Conservation (phyloP, 2,113 vertebrate genomes). For the Butastur rufipennis region DNA sequence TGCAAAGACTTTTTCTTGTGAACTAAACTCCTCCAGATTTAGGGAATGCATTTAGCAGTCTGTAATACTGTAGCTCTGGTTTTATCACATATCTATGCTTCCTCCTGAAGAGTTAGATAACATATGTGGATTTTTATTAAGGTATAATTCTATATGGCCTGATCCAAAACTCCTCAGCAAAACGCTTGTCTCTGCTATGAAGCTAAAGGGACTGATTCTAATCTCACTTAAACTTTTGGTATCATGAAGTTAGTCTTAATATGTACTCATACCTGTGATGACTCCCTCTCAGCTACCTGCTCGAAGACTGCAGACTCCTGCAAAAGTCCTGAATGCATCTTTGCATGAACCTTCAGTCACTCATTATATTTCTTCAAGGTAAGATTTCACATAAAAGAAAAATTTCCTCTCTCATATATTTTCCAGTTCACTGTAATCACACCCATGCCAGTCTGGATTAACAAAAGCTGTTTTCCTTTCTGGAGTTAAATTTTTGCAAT, state of each 20-base stretch:
- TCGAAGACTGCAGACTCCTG: background rate
- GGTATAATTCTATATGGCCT: background rate
- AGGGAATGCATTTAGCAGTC: background rate
- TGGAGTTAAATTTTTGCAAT: background rate
- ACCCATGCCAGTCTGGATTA: background rate
- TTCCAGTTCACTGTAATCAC: background rate
- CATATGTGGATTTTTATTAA: conserved; percentile 12
- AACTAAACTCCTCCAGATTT: conserved; percentile 1
- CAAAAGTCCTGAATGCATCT: background rate
- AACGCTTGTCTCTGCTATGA: background rate
- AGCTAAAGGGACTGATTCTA: background rate
- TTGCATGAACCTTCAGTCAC: background rate
- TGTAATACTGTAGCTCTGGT: background rate
- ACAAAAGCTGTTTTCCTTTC: background rate
- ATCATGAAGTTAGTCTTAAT: background rate
- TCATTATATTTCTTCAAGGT: background rate
- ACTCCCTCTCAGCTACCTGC: background rate
- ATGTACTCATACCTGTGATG: background rate
- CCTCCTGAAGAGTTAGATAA: background rate
- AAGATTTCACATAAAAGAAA: background rate
- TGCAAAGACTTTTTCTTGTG: background rate
- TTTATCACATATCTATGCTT: conserved; percentile 18
- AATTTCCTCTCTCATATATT: background rate
- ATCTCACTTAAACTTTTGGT: background rate
- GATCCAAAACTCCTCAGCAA: background rate